Evolutionary conservation across 1,140 invertebrate species (phyloP), one percentile per base, ranked within the genome.

Genomic region (Papilio polyxenes): DNA sequence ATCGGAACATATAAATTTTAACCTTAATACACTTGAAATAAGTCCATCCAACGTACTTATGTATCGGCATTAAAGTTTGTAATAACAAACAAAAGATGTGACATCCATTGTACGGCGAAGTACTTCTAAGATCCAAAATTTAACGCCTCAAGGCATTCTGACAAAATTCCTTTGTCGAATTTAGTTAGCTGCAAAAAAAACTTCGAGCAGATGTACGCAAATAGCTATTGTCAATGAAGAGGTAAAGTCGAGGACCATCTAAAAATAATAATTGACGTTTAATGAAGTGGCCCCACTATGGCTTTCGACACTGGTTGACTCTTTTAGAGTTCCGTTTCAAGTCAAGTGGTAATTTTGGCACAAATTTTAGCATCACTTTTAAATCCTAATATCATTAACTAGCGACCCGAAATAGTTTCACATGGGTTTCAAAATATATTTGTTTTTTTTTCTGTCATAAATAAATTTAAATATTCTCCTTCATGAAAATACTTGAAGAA

Each of bases 261-360:
- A 84, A 83, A 80, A 82, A 83, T 85, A 87, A 88, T 90, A 89
- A 90, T 90, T 90, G 89, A 86, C 83, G 86, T 89, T 88, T 84
- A 90, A 90, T 90, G 87, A 88, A 90, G 89, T 89, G 86, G 85
- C 83, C 84, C 82, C 72, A 80, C 74, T 86, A 82, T 86, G 80
- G 65, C 74, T 48, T 62, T 49, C 78, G 74, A 84, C 80, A 82
- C 75, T 80, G 80, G 82, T 76, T 84, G 83, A 85, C 81, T 85
- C 83, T 48, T 79, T 80, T 80, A 69, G 78, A 65, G 78, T 44
- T 80, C 78, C 78, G 78, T 80, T 10, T 20, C n/a, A 7, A 51
- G 75, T 77, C 49, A 77, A 77, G 75, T 11, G 75, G 37, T 75
- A 72, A 72, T 72, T 72, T 72, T 72, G 65, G 65, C 65, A 72